phyloP scores from a whole-genome alignment of 2,113 vertebrate species.

The Corythornis madagascariensis region DNA sequence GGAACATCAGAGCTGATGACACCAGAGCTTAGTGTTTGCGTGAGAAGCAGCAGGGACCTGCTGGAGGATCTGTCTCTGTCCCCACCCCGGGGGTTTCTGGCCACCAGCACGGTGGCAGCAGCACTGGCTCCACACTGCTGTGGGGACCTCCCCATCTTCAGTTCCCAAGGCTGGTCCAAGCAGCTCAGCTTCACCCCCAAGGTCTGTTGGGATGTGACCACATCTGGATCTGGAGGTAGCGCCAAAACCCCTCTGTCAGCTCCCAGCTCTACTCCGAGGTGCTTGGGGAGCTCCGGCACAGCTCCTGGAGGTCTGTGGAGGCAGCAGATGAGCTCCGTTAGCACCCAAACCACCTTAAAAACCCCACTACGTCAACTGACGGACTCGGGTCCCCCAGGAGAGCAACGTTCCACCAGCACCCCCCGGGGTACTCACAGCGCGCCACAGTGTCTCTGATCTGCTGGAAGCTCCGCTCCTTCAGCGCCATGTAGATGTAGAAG shows the following conservation, averaged over 20 bases:
- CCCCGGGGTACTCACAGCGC: conserved; percentile 77
- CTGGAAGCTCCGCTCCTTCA: conserved; percentile 71
- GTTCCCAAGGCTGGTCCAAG: background rate
- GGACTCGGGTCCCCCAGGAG: accelerated
- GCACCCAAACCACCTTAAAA: background rate
- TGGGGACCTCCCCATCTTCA: accelerated
- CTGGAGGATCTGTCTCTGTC: background rate
- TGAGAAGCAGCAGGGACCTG: background rate
- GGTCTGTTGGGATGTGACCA: accelerated
- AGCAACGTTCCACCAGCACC: accelerated
- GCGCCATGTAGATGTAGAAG: conserved; percentile 76
- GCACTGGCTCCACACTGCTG: accelerated
- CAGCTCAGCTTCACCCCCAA: background rate
- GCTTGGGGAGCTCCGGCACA: background rate
- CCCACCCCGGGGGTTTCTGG: accelerated
- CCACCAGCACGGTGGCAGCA: accelerated
- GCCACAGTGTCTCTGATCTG: conserved; percentile 76
- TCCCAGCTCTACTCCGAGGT: background rate
- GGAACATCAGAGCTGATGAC: no score
- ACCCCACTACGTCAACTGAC: no score
- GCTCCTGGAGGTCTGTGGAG: conserved; percentile 42
- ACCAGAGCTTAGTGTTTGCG: conserved; percentile 1
- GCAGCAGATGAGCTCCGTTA: background rate
- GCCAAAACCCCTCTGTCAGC: accelerated
- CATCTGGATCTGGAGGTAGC: accelerated